Percentiles rank a stretch among this genome's conserved stretches.
Evolutionary conservation across 2,888 invertebrate species (phyloP).

Genomic region (Rhagium mordax): DNA sequence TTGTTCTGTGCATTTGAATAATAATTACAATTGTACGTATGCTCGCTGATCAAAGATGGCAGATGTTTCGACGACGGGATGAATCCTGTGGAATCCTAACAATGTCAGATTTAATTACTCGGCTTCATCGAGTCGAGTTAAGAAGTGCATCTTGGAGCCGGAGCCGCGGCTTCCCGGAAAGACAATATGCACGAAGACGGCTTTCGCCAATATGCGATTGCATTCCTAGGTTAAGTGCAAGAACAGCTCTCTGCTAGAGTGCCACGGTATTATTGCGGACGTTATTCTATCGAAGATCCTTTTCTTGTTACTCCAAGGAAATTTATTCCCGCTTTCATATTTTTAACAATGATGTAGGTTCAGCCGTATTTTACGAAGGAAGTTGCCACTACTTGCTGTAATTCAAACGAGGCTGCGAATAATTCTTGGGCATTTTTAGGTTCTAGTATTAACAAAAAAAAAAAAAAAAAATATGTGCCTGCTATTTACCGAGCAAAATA

Average conservation of each 20-base stretch:
- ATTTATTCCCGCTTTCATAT: background rate
- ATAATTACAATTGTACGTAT: background rate
- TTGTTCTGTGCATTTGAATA: background rate
- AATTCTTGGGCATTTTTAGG: too few relatives aligned
- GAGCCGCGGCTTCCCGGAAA: constrained; percentile 14
- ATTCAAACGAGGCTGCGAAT: too few relatives aligned
- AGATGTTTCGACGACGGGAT: constrained; percentile 19
- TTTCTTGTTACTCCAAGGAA: background rate
- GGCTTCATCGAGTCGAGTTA: constrained; percentile 1
- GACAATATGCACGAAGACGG: constrained; percentile 26
- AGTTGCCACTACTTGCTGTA: too few relatives aligned
- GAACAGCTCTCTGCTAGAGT: constrained; percentile 9
- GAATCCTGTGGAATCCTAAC: constrained; percentile 22
- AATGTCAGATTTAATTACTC: constrained; percentile 33
- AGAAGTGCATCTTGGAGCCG: constrained; percentile 26
- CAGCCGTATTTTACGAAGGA: background rate
- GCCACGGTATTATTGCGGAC: background rate
- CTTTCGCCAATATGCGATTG: constrained; percentile 24
- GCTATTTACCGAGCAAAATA: too few relatives aligned
- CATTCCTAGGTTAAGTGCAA: constrained; percentile 31
- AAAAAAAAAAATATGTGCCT: too few relatives aligned
- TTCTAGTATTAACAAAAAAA: too few relatives aligned
- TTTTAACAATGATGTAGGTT: background rate
- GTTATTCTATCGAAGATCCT: background rate
- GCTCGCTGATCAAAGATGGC: constrained; percentile 15